phyloP scores from a whole-genome alignment of 2,113 vertebrate species.

The Sebastes fasciatus region DNA sequence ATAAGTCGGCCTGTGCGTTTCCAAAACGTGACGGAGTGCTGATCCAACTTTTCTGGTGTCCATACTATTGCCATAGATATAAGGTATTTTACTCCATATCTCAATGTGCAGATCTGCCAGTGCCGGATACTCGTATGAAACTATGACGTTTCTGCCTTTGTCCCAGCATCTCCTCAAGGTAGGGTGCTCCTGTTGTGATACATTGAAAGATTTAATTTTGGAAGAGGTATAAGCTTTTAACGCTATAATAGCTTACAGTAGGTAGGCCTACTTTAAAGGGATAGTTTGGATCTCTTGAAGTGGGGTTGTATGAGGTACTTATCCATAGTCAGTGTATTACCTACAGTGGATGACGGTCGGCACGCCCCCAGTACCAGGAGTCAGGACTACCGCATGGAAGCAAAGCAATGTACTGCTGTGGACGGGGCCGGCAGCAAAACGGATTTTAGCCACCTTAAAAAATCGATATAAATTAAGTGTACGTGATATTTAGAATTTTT shows the following conservation, averaged over 20 bases:
- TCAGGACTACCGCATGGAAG: too few relatives aligned
- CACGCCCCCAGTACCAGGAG: not conserved
- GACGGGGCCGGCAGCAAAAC: too few relatives aligned
- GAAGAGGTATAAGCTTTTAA: not conserved
- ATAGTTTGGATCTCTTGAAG: not conserved
- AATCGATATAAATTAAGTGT: not conserved
- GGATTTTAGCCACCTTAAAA: too few relatives aligned
- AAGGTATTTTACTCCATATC: conserved; percentile 55
- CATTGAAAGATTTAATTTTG: not conserved
- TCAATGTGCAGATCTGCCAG: not conserved
- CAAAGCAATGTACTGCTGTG: not conserved
- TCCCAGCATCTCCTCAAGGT: conserved; percentile 65
- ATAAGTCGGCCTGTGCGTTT: not conserved
- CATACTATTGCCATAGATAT: conserved; percentile 67
- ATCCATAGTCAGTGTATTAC: too few relatives aligned
- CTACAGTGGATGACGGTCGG: too few relatives aligned
- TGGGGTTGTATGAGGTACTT: not conserved
- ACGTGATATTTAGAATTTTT: too few relatives aligned
- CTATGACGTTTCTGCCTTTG: conserved; percentile 52
- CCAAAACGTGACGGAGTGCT: conserved; percentile 28
- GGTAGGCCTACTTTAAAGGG: not conserved
- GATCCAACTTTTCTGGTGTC: conserved; percentile 22
- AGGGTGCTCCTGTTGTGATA: conserved; percentile 12
- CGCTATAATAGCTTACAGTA: not conserved
- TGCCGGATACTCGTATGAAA: conserved; percentile 63